These are phyloP conservation scores for Xenopus petersii DNA, from an alignment of 2,797 vertebrate species.

Conservation along the genomic window DNA sequence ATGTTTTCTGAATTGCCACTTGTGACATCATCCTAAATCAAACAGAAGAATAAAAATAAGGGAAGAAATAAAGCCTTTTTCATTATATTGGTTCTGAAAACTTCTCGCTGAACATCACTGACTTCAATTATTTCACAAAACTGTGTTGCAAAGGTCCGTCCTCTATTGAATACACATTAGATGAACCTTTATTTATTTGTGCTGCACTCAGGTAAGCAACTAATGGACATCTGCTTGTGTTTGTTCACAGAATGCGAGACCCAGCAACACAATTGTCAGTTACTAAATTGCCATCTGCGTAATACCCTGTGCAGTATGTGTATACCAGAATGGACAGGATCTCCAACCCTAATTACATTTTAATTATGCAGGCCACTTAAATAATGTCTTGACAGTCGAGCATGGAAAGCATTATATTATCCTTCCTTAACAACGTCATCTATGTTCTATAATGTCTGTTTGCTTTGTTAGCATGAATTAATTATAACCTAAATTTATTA, in stretches of 20 bases:
- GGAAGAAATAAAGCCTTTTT: no score
- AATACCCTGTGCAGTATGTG: constrained; percentile 26
- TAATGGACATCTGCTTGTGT: constrained; percentile 65
- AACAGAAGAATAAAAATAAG: no score
- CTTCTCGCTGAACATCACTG: neutral
- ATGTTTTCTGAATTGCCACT: no score
- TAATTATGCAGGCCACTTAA: constrained; percentile 37
- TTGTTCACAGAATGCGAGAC: constrained; percentile 48
- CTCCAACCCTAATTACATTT: constrained; percentile 40
- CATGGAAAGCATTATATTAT: constrained; percentile 30
- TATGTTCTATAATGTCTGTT: constrained; percentile 23
- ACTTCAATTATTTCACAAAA: neutral
- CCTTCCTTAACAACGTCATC: constrained; percentile 33
- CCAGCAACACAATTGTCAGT: constrained; percentile 30
- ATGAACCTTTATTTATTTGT: constrained; percentile 50
- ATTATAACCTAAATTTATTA: constrained; percentile 13
- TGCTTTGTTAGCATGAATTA: constrained; percentile 11
- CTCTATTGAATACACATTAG: constrained; percentile 47
- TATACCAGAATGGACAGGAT: constrained; percentile 25
- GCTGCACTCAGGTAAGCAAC: constrained; percentile 56
- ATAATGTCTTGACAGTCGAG: constrained; percentile 40
- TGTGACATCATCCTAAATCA: no score
- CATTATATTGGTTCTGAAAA: no score
- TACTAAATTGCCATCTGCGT: constrained; percentile 14
- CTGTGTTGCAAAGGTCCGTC: constrained; percentile 55